Percentiles rank a stretch among this genome's conserved stretches.
These are phyloP conservation scores for Diarsia mendica DNA, from an alignment of 2,888 invertebrate species.

Conservation along the genomic window DNA sequence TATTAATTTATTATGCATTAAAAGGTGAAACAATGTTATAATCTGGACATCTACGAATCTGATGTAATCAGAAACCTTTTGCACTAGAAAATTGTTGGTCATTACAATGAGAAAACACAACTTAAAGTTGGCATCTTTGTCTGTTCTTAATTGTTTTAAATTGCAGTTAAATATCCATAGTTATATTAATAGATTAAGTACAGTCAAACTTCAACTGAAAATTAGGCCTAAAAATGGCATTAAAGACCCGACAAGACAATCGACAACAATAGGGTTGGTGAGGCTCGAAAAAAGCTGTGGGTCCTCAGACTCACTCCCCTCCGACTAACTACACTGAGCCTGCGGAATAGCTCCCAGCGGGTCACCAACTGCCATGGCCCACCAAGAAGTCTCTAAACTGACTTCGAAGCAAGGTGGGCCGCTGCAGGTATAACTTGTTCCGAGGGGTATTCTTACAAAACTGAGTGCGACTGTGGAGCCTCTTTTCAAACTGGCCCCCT, in stretches of 20 bases:
- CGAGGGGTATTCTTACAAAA: too few species aligned
- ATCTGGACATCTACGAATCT: constrained; percentile 32
- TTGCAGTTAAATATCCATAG: neutral
- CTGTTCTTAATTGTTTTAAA: constrained; percentile 3
- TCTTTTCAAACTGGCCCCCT: too few species aligned
- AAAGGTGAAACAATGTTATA: constrained; percentile 25
- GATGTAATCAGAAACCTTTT: constrained; percentile 44
- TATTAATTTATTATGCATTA: constrained; percentile 39
- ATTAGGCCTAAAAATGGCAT: constrained; percentile 4
- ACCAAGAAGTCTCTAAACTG: too few species aligned
- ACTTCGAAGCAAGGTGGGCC: too few species aligned
- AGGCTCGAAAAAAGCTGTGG: too few species aligned
- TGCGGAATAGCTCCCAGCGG: too few species aligned
- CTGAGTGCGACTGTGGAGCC: too few species aligned
- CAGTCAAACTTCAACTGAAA: neutral
- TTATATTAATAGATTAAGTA: neutral
- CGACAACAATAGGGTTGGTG: too few species aligned
- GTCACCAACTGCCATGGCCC: too few species aligned
- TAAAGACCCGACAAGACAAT: neutral
- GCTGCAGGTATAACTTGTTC: too few species aligned
- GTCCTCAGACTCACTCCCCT: too few species aligned
- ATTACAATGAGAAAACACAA: constrained; percentile 2
- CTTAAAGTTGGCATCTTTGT: neutral
- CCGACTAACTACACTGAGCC: too few species aligned
- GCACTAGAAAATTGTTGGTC: constrained; percentile 2